A percentile compares a stretch with the other conserved stretches of the same genome.
Evolutionary conservation across 2,888 invertebrate genomes (phyloP).

Genomic region (Orchesella flavescens): DNA sequence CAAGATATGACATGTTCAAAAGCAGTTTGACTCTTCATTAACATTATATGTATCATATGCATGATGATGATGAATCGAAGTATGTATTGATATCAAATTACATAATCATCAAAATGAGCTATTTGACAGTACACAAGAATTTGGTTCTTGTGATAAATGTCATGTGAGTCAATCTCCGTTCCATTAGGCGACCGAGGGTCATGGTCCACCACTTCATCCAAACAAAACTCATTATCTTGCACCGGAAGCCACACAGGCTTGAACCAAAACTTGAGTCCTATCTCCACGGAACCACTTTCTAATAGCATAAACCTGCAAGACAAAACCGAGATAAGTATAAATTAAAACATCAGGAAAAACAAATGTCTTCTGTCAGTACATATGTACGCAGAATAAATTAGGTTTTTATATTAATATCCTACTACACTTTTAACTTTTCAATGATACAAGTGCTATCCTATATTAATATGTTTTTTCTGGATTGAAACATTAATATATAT

Average conservation of each 20-base stretch:
- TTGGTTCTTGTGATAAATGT: slow-evolving; percentile 63
- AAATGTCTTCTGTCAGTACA: no score
- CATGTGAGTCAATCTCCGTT: slow-evolving; percentile 39
- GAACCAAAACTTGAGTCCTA: slow-evolving; percentile 68
- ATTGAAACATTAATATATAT: no score
- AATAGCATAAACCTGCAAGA: slow-evolving; percentile 62
- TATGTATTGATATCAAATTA: slow-evolving; percentile 37
- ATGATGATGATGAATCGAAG: background rate
- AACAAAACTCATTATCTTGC: slow-evolving; percentile 53
- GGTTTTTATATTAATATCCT: no score
- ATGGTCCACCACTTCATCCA: slow-evolving; percentile 58
- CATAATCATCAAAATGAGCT: slow-evolving; percentile 63
- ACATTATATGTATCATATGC: background rate
- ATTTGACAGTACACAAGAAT: slow-evolving; percentile 63
- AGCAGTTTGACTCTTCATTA: background rate
- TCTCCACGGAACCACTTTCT: slow-evolving; percentile 52
- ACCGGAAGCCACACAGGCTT: slow-evolving; percentile 67
- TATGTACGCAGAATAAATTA: no score
- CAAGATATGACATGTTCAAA: background rate
- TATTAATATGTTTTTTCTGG: no score
- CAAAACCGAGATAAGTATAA: no score
- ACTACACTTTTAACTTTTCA: no score
- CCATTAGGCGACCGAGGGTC: slow-evolving; percentile 39
- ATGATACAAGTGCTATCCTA: no score
- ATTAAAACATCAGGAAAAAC: slow-evolving; percentile 1